Percentiles rank a stretch among this genome's conserved stretches.
These are phyloP conservation scores for Macrostomum lignano DNA, from an alignment of 1,140 invertebrate genomes.

Conservation along the genomic window DNA sequence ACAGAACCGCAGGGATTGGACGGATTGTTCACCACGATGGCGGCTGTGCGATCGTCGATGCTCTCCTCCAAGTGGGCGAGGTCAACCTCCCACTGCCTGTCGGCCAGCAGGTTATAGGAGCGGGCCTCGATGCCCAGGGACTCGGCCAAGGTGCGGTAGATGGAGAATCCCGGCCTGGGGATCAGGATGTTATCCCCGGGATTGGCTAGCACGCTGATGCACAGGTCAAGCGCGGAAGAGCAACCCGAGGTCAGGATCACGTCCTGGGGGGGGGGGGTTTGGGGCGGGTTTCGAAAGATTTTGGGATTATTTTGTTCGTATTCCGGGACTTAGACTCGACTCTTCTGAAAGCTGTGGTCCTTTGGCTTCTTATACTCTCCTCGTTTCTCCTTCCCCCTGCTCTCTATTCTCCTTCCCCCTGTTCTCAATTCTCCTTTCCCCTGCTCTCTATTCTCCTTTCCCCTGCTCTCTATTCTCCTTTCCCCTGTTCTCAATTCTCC, in stretches of 20 bases:
- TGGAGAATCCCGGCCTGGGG: constrained; percentile 74
- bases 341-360: no score
- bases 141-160: constrained; percentile 64
- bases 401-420: no score
- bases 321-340: no score
- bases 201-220: constrained; percentile 55
- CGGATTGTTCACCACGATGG: constrained; percentile 76
- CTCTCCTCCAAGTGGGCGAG: constrained; percentile 51
- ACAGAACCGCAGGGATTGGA: constrained; percentile 96
- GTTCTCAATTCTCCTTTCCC: no score
- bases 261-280: constrained; percentile 35
- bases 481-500: no score
- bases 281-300: no score
- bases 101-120: constrained; percentile 49
- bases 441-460: no score
- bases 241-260: constrained; percentile 73
- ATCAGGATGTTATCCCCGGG: constrained; percentile 63
- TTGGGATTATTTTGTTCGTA: no score
- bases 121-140: constrained; percentile 50
- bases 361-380: no score
- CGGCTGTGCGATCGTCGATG: constrained; percentile 62
- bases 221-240: constrained; percentile 66
- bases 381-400: no score
- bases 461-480: no score
- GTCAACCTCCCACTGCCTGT: constrained; percentile 63